Evolutionary conservation across 1,140 invertebrate genomes (phyloP).

Genomic region (Spodoptera frugiperda): DNA sequence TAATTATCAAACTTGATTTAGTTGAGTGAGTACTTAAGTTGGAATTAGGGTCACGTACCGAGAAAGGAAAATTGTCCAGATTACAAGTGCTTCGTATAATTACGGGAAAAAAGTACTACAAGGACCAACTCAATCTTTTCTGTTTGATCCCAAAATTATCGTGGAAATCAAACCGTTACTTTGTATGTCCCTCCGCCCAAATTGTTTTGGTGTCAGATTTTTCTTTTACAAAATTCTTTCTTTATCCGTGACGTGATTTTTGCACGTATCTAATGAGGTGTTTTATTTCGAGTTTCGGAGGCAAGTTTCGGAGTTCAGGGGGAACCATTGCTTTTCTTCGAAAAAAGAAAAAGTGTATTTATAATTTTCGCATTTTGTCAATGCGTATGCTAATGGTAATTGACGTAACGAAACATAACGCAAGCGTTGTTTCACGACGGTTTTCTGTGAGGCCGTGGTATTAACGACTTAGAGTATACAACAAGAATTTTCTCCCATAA

Average conservation of each 20-base stretch:
- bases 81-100: slow-evolving; percentile 17
- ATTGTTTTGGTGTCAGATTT: neutral
- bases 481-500: no score
- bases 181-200: neutral
- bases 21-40: slow-evolving; percentile 18
- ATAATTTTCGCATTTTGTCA: no score
- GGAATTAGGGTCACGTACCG: slow-evolving; percentile 4
- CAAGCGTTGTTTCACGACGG: no score
- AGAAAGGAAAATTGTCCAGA: slow-evolving; percentile 2
- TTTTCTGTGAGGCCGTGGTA: no score
- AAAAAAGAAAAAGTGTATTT: no score
- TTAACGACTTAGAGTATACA: no score
- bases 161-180: slow-evolving; percentile 23
- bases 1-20: slow-evolving; percentile 43
- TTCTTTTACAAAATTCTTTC: neutral
- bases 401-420: no score
- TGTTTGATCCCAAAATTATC: slow-evolving; percentile 17
- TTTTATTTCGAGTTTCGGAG: neutral
- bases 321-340: no score
- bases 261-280: neutral
- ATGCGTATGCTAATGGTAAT: no score
- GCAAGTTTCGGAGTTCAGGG: no score
- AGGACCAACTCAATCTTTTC: slow-evolving; percentile 9
- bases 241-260: neutral
- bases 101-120: slow-evolving; percentile 4